Percentiles rank a stretch among this genome's conserved stretches.
phyloP scores from a whole-genome alignment of 2,888 invertebrate genomes.

The Serrognathus titanus region DNA sequence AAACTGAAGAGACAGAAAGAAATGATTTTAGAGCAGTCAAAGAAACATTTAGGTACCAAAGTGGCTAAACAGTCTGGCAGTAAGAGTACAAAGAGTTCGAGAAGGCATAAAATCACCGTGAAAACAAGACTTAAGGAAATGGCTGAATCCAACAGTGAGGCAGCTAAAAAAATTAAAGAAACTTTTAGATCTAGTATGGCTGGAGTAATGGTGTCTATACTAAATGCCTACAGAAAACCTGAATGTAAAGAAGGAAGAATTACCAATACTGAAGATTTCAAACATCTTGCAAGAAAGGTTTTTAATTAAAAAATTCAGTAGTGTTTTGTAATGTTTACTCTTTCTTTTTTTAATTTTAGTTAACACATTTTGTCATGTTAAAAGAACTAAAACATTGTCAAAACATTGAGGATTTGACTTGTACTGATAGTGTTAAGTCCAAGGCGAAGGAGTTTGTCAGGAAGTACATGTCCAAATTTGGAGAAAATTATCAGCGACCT shows the following conservation, averaged over 20 bases:
- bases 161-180: conserved; percentile 76
- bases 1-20: conserved; percentile 69
- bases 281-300: conserved; percentile 90
- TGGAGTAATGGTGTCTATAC: conserved; percentile 77
- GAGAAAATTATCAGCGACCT: conserved; percentile 43
- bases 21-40: conserved; percentile 49
- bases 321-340: background rate
- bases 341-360: conserved; percentile 50
- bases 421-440: conserved; percentile 87
- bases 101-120: conserved; percentile 34
- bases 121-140: conserved; percentile 43
- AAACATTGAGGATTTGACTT: conserved; percentile 78
- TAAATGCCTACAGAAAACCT: conserved; percentile 84
- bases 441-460: conserved; percentile 94
- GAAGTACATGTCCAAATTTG: conserved; percentile 95
- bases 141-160: conserved; percentile 48
- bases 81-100: conserved; percentile 30
- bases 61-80: conserved; percentile 19
- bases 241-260: conserved; percentile 84
- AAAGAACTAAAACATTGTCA: conserved; percentile 92
- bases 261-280: conserved; percentile 86
- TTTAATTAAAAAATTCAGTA: background rate
- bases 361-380: conserved; percentile 92
- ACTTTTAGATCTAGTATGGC: conserved; percentile 78
- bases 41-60: conserved; percentile 49